These are phyloP conservation scores for Drosophila aldrichi DNA, from an alignment of 2,888 invertebrate species.

Conservation along the genomic window DNA sequence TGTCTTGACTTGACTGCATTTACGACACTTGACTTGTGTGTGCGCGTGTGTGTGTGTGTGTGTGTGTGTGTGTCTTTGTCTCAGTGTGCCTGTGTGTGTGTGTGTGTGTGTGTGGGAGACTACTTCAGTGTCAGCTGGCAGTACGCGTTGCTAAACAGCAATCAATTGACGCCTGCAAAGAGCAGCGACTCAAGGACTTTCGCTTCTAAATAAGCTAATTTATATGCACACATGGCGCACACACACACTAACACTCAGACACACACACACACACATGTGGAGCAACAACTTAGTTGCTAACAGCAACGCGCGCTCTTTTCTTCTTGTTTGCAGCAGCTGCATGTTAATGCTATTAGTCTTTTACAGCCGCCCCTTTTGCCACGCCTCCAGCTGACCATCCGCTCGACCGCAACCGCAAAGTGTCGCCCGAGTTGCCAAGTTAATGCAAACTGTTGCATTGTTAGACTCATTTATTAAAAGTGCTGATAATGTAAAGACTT, in stretches of 20 bases:
- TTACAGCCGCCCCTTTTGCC: background rate
- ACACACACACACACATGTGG: background rate
- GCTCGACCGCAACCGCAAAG: slow-evolving; percentile 27
- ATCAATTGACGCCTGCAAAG: slow-evolving; percentile 61
- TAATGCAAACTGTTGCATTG: slow-evolving; percentile 35
- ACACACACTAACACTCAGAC: background rate
- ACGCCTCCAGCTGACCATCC: slow-evolving; percentile 13
- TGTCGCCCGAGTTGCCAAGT: slow-evolving; percentile 15
- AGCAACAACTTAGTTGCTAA: background rate
- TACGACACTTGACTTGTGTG: slow-evolving; percentile 23
- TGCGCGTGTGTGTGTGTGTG: background rate
- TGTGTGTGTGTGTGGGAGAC: background rate
- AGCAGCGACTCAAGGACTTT: slow-evolving; percentile 53
- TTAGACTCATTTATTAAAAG: slow-evolving; percentile 37
- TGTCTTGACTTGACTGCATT: slow-evolving; percentile 29
- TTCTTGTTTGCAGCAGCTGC: slow-evolving; percentile 39
- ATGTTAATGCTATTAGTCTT: slow-evolving; percentile 39
- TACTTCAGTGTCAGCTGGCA: slow-evolving; percentile 13
- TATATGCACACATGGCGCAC: slow-evolving; percentile 57
- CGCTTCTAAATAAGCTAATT: slow-evolving; percentile 68
- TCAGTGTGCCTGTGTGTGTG: background rate
- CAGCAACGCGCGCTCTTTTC: slow-evolving; percentile 14
- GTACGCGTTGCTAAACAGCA: slow-evolving; percentile 41
- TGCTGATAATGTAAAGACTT: slow-evolving; percentile 27
- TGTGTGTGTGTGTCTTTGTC: background rate